Conservation (phyloP, 2,113 vertebrate species). For the Numida meleagris region DNA sequence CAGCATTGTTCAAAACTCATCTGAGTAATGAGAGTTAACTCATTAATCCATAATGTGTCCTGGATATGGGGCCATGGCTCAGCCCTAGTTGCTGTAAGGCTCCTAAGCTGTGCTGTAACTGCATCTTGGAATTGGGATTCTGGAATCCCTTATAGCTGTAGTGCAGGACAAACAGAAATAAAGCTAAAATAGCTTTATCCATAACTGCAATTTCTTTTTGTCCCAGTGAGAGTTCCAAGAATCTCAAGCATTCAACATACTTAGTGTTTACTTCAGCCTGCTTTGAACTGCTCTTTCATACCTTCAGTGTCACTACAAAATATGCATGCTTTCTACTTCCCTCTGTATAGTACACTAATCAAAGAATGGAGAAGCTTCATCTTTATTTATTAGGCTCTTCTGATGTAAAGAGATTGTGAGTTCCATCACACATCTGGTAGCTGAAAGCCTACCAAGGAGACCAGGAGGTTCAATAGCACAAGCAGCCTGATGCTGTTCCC, state of each 20-base stretch:
- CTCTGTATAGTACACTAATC: slow-evolving; percentile 3
- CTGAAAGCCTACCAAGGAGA: slow-evolving; percentile 13
- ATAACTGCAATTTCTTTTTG: not conserved
- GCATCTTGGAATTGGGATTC: not conserved
- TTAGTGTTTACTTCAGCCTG: not conserved
- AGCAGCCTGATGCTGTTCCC: slow-evolving; percentile 4
- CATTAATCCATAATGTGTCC: not conserved
- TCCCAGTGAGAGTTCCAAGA: not conserved
- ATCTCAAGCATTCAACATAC: not conserved
- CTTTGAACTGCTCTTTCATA: slow-evolving; percentile 29
- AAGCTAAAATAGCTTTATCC: not conserved
- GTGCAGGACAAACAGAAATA: not conserved
- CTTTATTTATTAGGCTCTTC: slow-evolving; percentile 55
- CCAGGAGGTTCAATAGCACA: not conserved
- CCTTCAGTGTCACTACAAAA: slow-evolving; percentile 1
- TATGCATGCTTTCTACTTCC: not conserved
- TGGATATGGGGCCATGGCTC: not conserved
- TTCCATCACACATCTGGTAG: slow-evolving; percentile 22
- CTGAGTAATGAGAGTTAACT: not conserved
- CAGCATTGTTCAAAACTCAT: not conserved
- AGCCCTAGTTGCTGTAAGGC: not conserved
- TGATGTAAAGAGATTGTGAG: slow-evolving; percentile 40
- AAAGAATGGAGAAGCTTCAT: not conserved
- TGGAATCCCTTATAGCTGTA: not conserved
- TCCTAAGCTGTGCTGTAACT: not conserved